Evolutionary conservation across 2,113 vertebrate genomes (phyloP).

Genomic region (Sclerurus mexicanus): DNA sequence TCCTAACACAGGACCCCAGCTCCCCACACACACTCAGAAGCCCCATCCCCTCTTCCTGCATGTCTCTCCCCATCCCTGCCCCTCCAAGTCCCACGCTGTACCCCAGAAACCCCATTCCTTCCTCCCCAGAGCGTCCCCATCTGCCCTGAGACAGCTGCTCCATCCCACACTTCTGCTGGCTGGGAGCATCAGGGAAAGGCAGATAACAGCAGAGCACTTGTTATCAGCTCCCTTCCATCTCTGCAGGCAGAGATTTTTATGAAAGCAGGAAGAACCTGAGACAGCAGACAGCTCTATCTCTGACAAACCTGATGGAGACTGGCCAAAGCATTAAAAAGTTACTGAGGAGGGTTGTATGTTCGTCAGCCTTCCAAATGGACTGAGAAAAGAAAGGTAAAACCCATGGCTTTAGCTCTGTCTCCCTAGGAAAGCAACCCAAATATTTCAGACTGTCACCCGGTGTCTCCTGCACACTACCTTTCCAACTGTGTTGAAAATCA

Average conservation of each 20-base stretch:
- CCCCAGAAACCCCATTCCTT: background rate
- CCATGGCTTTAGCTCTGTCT: background rate
- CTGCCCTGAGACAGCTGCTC: background rate
- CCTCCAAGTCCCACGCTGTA: accelerated
- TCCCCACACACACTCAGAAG: accelerated
- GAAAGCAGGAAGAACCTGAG: background rate
- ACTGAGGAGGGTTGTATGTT: background rate
- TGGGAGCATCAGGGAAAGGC: background rate
- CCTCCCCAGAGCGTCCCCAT: accelerated
- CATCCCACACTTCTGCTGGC: accelerated
- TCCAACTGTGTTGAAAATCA: background rate
- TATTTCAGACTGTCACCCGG: accelerated
- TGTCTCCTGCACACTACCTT: background rate
- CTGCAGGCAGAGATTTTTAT: background rate
- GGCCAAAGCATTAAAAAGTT: background rate
- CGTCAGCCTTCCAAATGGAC: background rate
- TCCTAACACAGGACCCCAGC: background rate
- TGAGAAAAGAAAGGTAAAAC: background rate
- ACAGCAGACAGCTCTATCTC: background rate
- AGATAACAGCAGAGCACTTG: background rate
- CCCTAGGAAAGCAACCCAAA: background rate
- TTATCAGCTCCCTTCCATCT: background rate
- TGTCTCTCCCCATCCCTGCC: background rate
- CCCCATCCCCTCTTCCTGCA: background rate
- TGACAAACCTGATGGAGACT: background rate